phyloP scores from a whole-genome alignment of 2,888 invertebrate genomes.

The Omphaloscelis lunosa region DNA sequence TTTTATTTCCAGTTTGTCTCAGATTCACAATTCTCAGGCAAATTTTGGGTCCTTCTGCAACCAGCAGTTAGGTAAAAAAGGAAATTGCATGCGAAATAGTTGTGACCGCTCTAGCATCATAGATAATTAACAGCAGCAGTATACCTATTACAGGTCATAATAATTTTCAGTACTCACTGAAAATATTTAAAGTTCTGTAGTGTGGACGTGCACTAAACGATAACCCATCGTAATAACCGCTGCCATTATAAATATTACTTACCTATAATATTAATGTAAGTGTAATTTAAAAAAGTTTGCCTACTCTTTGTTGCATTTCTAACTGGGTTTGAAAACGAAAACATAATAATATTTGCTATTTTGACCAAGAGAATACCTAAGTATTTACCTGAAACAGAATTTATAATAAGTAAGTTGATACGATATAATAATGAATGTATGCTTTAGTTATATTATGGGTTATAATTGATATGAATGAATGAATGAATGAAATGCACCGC shows the following conservation, averaged over 20 bases:
- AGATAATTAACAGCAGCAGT: too few species aligned
- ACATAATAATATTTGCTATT: slow-evolving; percentile 22
- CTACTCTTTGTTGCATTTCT: slow-evolving; percentile 25
- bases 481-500: too few species aligned
- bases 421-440: neutral
- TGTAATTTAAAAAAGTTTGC: slow-evolving; percentile 46
- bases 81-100: too few species aligned
- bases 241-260: slow-evolving; percentile 30
- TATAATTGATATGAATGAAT: too few species aligned
- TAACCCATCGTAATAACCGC: slow-evolving; percentile 16
- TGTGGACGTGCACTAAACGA: slow-evolving; percentile 33
- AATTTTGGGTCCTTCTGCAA: too few species aligned
- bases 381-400: slow-evolving; percentile 10
- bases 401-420: neutral
- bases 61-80: too few species aligned
- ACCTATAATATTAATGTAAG: slow-evolving; percentile 20
- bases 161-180: neutral
- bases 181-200: slow-evolving; percentile 9
- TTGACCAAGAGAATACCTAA: neutral
- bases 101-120: too few species aligned
- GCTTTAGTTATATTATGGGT: neutral
- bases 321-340: neutral
- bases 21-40: too few species aligned
- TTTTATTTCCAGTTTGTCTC: too few species aligned
- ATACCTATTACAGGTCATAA: too few species aligned